phyloP scores from a whole-genome alignment of 1,140 invertebrate genomes.

The Polyergus mexicanus region DNA sequence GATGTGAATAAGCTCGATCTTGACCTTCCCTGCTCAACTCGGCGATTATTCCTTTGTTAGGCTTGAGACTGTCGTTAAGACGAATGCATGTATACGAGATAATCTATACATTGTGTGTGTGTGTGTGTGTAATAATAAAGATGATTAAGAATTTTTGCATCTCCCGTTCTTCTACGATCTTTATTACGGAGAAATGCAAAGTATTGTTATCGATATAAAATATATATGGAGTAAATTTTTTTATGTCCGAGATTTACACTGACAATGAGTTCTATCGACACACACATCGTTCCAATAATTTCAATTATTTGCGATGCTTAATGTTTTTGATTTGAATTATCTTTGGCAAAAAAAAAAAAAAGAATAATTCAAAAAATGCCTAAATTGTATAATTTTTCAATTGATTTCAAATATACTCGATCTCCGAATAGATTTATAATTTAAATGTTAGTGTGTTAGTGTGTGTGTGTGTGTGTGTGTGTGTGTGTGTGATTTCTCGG shows the following conservation, averaged over 20 bases:
- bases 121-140: background rate
- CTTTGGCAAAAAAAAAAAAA: too few species aligned
- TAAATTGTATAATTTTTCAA: background rate
- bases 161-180: background rate
- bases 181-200: background rate
- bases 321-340: too few species aligned
- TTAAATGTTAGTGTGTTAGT: too few species aligned
- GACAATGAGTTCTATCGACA: too few species aligned
- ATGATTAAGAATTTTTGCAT: constrained; percentile 3
- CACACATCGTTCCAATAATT: too few species aligned
- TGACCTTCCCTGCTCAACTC: constrained; percentile 66
- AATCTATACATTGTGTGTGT: background rate
- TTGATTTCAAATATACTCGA: background rate
- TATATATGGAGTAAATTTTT: background rate
- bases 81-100: background rate
- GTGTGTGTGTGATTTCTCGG: background rate
- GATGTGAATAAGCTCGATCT: constrained; percentile 72
- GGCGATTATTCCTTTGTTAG: constrained; percentile 58
- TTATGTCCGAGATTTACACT: background rate
- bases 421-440: background rate
- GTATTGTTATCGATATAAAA: background rate
- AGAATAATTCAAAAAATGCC: background rate
- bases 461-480: too few species aligned
- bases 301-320: too few species aligned
- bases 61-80: background rate